Conservation (phyloP, 1,140 invertebrate genomes). For the Ceratina japonica region DNA sequence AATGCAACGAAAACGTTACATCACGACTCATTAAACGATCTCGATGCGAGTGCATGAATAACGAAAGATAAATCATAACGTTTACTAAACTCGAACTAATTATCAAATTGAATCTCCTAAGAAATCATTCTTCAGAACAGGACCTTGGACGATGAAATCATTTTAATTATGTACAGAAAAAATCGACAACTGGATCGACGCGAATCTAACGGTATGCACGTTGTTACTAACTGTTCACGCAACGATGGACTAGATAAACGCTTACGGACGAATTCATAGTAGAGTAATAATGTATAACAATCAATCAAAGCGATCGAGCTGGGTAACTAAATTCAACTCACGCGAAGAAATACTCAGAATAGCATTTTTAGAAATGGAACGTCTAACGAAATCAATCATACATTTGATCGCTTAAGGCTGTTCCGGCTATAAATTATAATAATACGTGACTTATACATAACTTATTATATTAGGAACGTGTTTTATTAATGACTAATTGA, state of each 20-base stretch:
- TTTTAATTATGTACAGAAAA: background rate
- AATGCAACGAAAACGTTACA: conserved; percentile 9
- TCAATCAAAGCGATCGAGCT: conserved; percentile 27
- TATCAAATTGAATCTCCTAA: background rate
- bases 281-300: conserved; percentile 38
- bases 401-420: too few species aligned
- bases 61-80: too few species aligned
- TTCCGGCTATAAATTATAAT: too few species aligned
- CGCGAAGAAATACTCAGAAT: too few species aligned
- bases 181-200: conserved; percentile 13
- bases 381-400: too few species aligned
- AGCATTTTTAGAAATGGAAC: too few species aligned
- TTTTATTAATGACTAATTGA: too few species aligned
- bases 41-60: too few species aligned
- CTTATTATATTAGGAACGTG: too few species aligned
- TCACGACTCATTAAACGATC: too few species aligned
- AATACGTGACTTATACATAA: too few species aligned
- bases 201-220: conserved; percentile 53
- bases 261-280: background rate
- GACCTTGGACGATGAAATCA: background rate
- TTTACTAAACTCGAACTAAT: conserved; percentile 33
- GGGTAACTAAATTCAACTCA: background rate
- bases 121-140: background rate
- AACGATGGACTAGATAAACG: conserved; percentile 30
- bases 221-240: conserved; percentile 58